Evolutionary conservation across 2,888 invertebrate species (phyloP).

Genomic region (Acanthosepion esculentum): DNA sequence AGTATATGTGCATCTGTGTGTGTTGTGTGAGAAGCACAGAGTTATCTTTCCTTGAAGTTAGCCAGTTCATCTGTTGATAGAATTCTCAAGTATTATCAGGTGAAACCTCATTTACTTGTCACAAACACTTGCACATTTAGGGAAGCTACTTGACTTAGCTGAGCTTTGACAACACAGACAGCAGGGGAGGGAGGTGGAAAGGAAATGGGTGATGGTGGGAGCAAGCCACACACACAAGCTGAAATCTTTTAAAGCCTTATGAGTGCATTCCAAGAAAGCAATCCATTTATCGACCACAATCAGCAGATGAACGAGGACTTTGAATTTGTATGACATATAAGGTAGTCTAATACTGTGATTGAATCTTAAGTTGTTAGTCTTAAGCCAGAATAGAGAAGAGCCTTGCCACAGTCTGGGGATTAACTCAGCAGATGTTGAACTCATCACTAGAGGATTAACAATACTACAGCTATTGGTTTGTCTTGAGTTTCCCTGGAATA

Average conservation of each 20-base stretch:
- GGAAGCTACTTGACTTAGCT: not conserved
- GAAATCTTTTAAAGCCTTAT: slow-evolving; percentile 33
- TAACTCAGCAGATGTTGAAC: not conserved
- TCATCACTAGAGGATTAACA: slow-evolving; percentile 8
- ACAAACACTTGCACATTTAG: not conserved
- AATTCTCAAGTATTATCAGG: not conserved
- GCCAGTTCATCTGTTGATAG: not conserved
- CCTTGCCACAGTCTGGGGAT: not conserved
- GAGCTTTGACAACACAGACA: not conserved
- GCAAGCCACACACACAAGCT: slow-evolving; percentile 14
- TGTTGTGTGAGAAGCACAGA: not conserved
- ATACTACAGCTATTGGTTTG: not conserved
- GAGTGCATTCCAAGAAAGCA: not conserved
- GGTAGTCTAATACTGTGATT: not conserved
- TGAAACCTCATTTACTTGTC: slow-evolving; percentile 33
- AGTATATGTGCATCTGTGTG: not conserved
- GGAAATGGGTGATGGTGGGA: not conserved
- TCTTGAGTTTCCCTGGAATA: not conserved
- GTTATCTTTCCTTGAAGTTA: not conserved
- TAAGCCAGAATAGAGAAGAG: not conserved
- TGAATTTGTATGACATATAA: not conserved
- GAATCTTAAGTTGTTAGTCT: not conserved
- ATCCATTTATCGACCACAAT: slow-evolving; percentile 21
- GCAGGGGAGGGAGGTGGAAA: not conserved
- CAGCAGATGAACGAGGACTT: not conserved